A percentile compares a stretch with the other conserved stretches of the same genome.
phyloP scores from a whole-genome alignment of 2,888 invertebrate species.

The Ctenicera cuprea region DNA sequence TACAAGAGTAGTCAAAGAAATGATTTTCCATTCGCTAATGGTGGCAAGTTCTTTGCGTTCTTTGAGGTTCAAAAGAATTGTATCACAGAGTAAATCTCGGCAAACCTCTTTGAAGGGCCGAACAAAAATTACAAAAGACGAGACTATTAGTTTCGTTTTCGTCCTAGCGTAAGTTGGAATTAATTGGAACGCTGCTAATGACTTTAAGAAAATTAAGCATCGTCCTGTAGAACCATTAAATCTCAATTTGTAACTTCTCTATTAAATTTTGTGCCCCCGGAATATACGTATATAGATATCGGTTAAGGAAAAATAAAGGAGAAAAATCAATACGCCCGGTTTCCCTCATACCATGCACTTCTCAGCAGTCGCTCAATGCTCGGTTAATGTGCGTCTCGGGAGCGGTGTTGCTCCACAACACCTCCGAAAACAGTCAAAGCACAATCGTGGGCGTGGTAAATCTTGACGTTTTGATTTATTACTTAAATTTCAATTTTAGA shows the following conservation, averaged over 20 bases:
- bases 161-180: slow-evolving; percentile 30
- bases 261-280: slow-evolving; percentile 41
- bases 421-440: slow-evolving; percentile 62
- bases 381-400: slow-evolving; percentile 55
- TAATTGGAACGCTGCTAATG: slow-evolving; percentile 48
- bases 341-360: slow-evolving; percentile 47
- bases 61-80: slow-evolving; percentile 47
- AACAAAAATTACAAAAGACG: slow-evolving; percentile 43
- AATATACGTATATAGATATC: slow-evolving; percentile 28
- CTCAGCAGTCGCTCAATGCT: slow-evolving; percentile 46
- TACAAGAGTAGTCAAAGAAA: slow-evolving; percentile 36
- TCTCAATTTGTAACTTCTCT: slow-evolving; percentile 41
- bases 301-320: slow-evolving; percentile 48
- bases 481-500: slow-evolving; percentile 66
- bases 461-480: slow-evolving; percentile 65
- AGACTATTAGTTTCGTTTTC: slow-evolving; percentile 47
- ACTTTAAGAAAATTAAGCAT: slow-evolving; percentile 37
- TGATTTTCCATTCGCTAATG: slow-evolving; percentile 47
- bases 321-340: slow-evolving; percentile 51
- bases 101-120: slow-evolving; percentile 45
- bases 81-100: slow-evolving; percentile 48
- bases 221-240: slow-evolving; percentile 38
- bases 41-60: slow-evolving; percentile 34
- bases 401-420: slow-evolving; percentile 56
- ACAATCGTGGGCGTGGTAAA: slow-evolving; percentile 61